phyloP scores from a whole-genome alignment of 2,888 invertebrate genomes.

The Drosophila subquinaria region DNA sequence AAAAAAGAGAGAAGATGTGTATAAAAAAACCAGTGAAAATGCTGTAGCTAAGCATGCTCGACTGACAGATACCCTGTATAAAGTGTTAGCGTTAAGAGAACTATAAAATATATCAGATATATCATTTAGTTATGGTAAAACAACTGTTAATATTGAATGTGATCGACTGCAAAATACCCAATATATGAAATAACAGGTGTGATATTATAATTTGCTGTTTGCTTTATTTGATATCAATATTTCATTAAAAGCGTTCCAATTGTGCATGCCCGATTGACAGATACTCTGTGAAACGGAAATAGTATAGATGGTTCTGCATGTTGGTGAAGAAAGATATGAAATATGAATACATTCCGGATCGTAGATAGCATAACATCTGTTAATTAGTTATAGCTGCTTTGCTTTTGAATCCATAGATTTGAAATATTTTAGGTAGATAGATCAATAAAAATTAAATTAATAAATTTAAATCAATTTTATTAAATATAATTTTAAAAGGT shows the following conservation, averaged over 20 bases:
- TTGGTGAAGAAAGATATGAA: too few species aligned
- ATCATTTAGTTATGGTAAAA: too few species aligned
- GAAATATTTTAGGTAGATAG: too few species aligned
- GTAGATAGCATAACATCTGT: not conserved
- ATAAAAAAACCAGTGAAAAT: conserved; percentile 8
- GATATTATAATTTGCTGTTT: not conserved
- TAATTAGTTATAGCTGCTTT: too few species aligned
- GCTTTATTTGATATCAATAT: not conserved
- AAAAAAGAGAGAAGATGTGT: conserved; percentile 1
- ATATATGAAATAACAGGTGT: not conserved
- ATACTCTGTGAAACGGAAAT: conserved; percentile 2
- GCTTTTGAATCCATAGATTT: too few species aligned
- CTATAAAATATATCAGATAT: not conserved
- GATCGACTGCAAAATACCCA: not conserved
- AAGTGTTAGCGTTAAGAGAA: not conserved
- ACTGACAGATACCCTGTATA: conserved; percentile 1
- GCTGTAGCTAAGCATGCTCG: not conserved
- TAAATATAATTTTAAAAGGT: too few species aligned
- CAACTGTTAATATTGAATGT: not conserved
- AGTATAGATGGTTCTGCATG: too few species aligned
- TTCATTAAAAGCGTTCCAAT: not conserved
- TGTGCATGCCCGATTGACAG: not conserved
- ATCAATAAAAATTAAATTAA: too few species aligned
- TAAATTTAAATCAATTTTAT: too few species aligned
- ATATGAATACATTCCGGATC: not conserved